These are phyloP conservation scores for Aphidius colemani DNA, from an alignment of 2,888 invertebrate genomes.

Conservation along the genomic window DNA sequence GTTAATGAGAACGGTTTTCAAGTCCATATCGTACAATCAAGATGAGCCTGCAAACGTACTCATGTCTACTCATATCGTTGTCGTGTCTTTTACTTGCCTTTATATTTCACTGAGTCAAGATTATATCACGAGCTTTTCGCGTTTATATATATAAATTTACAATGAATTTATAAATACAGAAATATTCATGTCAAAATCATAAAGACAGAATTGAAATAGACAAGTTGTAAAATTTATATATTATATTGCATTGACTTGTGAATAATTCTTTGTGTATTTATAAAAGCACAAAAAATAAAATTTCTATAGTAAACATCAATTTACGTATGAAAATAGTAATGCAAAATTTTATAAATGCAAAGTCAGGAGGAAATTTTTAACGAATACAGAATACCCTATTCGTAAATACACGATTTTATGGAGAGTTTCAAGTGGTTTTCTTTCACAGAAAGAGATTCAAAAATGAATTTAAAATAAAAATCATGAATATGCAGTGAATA, in stretches of 20 bases:
- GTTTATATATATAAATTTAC: slow-evolving; percentile 28
- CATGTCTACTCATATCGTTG: slow-evolving; percentile 7
- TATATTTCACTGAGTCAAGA: slow-evolving; percentile 4
- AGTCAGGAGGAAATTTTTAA: slow-evolving; percentile 35
- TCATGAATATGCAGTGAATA: slow-evolving; percentile 35
- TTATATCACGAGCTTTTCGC: not conserved
- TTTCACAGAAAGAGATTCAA: not conserved
- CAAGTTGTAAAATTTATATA: not conserved
- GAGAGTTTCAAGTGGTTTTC: not conserved
- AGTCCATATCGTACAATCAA: slow-evolving; percentile 43
- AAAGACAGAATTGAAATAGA: not conserved
- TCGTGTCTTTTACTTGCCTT: slow-evolving; percentile 12
- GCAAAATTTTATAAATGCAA: slow-evolving; percentile 35
- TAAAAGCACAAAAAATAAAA: not conserved
- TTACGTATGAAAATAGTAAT: slow-evolving; percentile 39
- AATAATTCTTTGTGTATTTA: not conserved
- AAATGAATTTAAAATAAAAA: slow-evolving; percentile 17
- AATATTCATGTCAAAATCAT: slow-evolving; percentile 5
- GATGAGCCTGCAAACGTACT: slow-evolving; percentile 26
- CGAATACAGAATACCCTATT: slow-evolving; percentile 9
- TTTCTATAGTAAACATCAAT: slow-evolving; percentile 36
- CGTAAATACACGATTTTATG: not conserved
- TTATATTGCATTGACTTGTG: not conserved
- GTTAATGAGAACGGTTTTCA: slow-evolving; percentile 56
- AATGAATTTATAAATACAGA: slow-evolving; percentile 24